phyloP scores from a whole-genome alignment of 2,797 vertebrate genomes.

The Lacerta viridis region DNA sequence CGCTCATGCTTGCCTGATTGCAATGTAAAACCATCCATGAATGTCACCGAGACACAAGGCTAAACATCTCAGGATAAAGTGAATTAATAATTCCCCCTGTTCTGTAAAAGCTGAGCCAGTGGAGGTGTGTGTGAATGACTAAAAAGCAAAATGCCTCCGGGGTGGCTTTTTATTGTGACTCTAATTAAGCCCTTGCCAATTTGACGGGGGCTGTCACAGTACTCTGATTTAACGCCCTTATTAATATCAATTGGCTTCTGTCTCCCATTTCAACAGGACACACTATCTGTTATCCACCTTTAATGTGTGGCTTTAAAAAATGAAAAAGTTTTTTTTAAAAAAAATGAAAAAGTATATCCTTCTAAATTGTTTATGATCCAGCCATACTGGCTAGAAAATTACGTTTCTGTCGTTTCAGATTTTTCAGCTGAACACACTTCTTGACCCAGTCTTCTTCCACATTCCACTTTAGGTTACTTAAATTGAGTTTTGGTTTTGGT shows the following conservation, averaged over 20 bases:
- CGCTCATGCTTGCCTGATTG: background rate
- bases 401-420: constrained; percentile 65
- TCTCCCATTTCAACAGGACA: constrained; percentile 85
- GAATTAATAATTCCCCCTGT: constrained; percentile 66
- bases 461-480: constrained; percentile 58
- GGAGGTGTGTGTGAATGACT: constrained; percentile 71
- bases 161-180: constrained; percentile 70
- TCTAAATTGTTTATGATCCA: constrained; percentile 66
- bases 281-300: constrained; percentile 69
- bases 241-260: constrained; percentile 74
- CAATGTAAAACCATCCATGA: constrained; percentile 45
- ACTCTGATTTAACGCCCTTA: constrained; percentile 62
- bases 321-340: background rate
- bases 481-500: constrained; percentile 19
- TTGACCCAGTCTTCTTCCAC: background rate
- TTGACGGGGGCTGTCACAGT: constrained; percentile 58
- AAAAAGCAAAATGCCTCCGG: constrained; percentile 74
- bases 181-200: constrained; percentile 83
- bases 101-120: constrained; percentile 40
- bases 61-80: constrained; percentile 51
- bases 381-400: constrained; percentile 67
- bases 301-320: constrained; percentile 41
- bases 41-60: constrained; percentile 54
- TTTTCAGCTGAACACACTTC: constrained; percentile 62
- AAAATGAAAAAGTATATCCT: background rate